Conservation (phyloP, 2,113 vertebrate species). For the Apus apus region DNA sequence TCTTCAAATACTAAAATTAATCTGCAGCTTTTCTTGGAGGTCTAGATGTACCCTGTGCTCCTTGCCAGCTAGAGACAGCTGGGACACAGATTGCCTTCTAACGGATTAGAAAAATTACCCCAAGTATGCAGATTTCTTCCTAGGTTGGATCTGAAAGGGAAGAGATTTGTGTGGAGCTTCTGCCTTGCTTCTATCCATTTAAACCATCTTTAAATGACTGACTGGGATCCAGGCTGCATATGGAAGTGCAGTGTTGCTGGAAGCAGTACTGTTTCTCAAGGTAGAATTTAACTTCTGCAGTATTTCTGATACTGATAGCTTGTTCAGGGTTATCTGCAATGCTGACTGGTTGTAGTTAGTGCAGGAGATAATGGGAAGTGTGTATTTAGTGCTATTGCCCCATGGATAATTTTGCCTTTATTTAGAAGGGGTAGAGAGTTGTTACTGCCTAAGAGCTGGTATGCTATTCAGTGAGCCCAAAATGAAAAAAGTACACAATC, state of each 20-base stretch:
- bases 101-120: not conserved
- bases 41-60: not conserved
- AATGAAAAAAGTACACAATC: not conserved
- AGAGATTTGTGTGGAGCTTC: not conserved
- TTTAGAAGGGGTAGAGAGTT: not conserved
- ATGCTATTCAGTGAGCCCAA: not conserved
- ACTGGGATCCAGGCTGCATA: not conserved
- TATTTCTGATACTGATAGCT: not conserved
- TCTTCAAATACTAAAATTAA: conserved; percentile 61
- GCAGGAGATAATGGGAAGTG: not conserved
- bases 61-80: not conserved
- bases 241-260: not conserved
- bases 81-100: not conserved
- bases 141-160: not conserved
- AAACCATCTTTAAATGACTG: not conserved
- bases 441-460: not conserved
- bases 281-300: not conserved
- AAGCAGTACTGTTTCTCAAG: not conserved
- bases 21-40: not conserved
- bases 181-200: not conserved
- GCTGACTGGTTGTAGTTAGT: not conserved
- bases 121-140: not conserved
- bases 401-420: not conserved
- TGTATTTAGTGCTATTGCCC: not conserved
- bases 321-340: not conserved